Conservation (phyloP, 2,113 vertebrate species). For the Rana temporaria region DNA sequence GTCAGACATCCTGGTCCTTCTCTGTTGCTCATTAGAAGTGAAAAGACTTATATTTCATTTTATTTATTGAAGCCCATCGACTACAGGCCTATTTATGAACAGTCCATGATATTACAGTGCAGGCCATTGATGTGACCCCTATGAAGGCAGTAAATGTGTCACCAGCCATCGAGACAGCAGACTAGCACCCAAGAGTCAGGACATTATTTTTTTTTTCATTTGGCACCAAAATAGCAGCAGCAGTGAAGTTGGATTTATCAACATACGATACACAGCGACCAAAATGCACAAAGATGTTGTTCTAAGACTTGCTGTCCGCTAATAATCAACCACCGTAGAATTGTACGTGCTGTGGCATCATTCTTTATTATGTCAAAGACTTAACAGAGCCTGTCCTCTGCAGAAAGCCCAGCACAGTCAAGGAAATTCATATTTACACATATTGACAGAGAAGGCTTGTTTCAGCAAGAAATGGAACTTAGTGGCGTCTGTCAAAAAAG, state of each 20-base stretch:
- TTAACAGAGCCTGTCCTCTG: background rate
- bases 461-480: background rate
- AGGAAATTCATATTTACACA: constrained; percentile 46
- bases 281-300: constrained; percentile 24
- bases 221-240: background rate
- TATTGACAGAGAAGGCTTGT: constrained; percentile 14
- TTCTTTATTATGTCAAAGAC: constrained; percentile 7
- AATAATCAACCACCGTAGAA: background rate
- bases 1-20: constrained; percentile 12
- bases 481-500: constrained; percentile 33
- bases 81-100: constrained; percentile 34
- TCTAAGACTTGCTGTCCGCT: background rate
- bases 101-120: background rate
- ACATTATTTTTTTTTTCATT: background rate
- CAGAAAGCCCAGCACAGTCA: background rate
- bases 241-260: background rate
- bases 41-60: constrained; percentile 6
- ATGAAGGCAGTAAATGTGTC: constrained; percentile 43
- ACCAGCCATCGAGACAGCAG: background rate
- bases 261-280: background rate
- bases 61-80: constrained; percentile 5
- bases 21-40: background rate
- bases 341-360: background rate
- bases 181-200: constrained; percentile 17
- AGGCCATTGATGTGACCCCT: constrained; percentile 4